Evolutionary conservation across 2,113 vertebrate species (phyloP), one percentile per base, ranked within the genome.

Genomic region (Tachuris rubrigastra): DNA sequence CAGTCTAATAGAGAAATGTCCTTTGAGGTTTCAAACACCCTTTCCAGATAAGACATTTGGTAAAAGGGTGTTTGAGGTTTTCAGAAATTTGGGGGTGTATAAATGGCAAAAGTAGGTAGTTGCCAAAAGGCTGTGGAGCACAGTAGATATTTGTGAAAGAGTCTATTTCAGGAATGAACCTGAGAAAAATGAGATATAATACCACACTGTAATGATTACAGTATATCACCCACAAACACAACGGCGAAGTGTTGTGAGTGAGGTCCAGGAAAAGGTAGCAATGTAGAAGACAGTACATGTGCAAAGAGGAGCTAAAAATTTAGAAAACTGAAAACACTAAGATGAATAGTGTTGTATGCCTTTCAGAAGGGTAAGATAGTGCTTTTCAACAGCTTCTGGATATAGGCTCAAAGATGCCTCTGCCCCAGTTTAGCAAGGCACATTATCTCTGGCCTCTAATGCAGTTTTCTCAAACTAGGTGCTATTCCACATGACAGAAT

Each of bases 41-140:
- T 83, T 92, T 91, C 55, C 41, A 66, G 27, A 71, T 81, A 87
- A 87, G 31, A 20, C 31, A 65, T 66, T 93, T 84, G 37, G 76
- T 87, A 77, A 87, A 89, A 83, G 1, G 1, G 5, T 68, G 13
- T 41, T 73, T 89, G 47, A 80, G 17, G 9, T 77, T 96, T 96
- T 87, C 18, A 49, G 46, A 94, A 83, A 69, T 44, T 47, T 71
- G 6, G 2, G 1, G n/a, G 9, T 52, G 14, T 79, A 56, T 27
- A 91, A 85, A 90, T 52, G 42, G 25, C 13, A 90, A 62, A 90
- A 91, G 33, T 28, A 30, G 23, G 55, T 33, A 35, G 9, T 3
- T 80, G 47, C 13, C 44, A 71, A 75, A 65, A n/a, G 37, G 17
- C 6, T 62, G 9, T 75, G 23, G 22, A 81, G 19, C 21, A 31